Base-by-base conservation (phyloP, 2,113 vertebrate genomes). In the Arizona elegans region DNA sequence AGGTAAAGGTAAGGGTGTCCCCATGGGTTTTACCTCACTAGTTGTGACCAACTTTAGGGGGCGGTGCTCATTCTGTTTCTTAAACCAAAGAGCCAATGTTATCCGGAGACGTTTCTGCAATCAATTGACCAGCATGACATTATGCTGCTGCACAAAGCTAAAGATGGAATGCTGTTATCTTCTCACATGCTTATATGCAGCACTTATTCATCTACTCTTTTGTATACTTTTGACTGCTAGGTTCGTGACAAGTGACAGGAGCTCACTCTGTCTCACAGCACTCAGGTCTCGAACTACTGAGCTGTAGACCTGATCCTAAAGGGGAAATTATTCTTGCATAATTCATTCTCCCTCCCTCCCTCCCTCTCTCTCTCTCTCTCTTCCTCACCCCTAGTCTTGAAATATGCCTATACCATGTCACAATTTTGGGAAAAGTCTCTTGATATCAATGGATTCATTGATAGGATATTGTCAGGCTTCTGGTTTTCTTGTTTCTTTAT, bases 371-470 rank as follows among this genome's bases (percentile, higher is more conserved):
- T 58, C 33, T 58, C 24, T 26, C 15, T 47, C 13, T 10, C 70
- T 17, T 65, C 17, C n/a, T 53, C 23, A 52, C 3, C 47, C 15
- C 17, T 53, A 33, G 50, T 75, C n/a, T 95, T 94, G 9, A 87
- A 15, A 56, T 62, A 50, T 87, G 26, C 7, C 12, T 59, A 33
- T 52, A 53, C 8, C 24, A 23, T 62, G 19, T 21, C 92, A 43
- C 52, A 33, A 33, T 91, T 94, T 70, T 52, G 52, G 75, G 19
- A 13, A 93, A 90, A 86, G 3, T 81, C 17, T 81, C 33, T 70
- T 91, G 92, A 87, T 92, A 89, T 92, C 91, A 70, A 24, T 3
- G 91, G 56, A 21, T 0, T 75, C 94, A 92, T 96, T 93, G 43
- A 92, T 87, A 92, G 93, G 93, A 90, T 8, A 81, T 92, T 93